A percentile compares a stretch with the other conserved stretches of the same genome.
phyloP scores from a whole-genome alignment of 2,113 vertebrate species.

The Nycticorax nycticorax region DNA sequence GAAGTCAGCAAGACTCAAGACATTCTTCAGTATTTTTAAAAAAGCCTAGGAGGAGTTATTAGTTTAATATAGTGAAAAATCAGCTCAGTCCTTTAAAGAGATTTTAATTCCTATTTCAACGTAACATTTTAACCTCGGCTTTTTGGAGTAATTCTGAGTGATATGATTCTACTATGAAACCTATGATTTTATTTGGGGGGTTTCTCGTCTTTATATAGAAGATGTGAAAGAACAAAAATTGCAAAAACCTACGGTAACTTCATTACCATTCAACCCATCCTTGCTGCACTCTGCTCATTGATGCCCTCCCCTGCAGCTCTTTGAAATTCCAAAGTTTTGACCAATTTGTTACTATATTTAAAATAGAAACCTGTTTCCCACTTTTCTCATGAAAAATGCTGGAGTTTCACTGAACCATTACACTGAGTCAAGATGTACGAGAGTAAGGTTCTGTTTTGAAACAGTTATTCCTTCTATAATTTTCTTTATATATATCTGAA shows the following conservation, averaged over 20 bases:
- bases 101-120: background rate
- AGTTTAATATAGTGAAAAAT: background rate
- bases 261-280: background rate
- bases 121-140: background rate
- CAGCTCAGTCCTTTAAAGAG: background rate
- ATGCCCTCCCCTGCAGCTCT: background rate
- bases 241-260: background rate
- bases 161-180: background rate
- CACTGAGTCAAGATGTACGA: background rate
- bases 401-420: background rate
- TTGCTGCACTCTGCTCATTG: background rate
- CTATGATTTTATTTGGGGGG: background rate
- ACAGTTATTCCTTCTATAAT: background rate
- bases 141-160: background rate
- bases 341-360: background rate
- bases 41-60: background rate
- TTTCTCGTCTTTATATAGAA: background rate
- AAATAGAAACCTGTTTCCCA: background rate
- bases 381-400: background rate
- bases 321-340: background rate
- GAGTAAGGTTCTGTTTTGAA: background rate
- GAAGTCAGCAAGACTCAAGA: background rate
- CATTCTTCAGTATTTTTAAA: background rate
- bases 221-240: background rate
- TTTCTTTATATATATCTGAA: background rate